Evolutionary conservation across 2,888 invertebrate genomes (phyloP), one percentile per base, ranked within the genome.

Genomic region (Griposia aprilina): DNA sequence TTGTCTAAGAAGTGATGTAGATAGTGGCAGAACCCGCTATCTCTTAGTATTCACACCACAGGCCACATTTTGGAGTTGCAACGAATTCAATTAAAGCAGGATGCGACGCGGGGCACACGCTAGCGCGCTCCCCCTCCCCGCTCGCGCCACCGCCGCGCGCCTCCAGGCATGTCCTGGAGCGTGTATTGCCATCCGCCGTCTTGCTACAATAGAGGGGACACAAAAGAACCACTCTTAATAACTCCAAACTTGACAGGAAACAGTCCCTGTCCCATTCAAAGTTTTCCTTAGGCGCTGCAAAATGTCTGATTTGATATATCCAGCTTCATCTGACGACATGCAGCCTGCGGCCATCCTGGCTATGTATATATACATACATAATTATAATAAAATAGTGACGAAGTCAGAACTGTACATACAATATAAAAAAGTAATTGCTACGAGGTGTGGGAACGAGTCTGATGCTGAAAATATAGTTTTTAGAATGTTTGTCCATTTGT

Each of bases 1-100:
- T 36, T 2, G 15, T 48, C 30, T 57, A 20, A 7, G 8, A n/a
- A 73, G 23, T 52, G 4, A 17, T 50, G 6, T 52, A 45, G 6
- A n/a, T n/a, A 65, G n/a, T 20, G 26, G 7, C 48, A 20, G 6
- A 26, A 52, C 1, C 17, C 59, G 73, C 50, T 60, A 15, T 11
- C 23, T 17, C 23, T 45, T 65, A 15, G 13, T 3, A 17, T 62
- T 74, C 50, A 50, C 15, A 62, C 66, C 79, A 77, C 45, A 55
- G 13, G 0, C 62, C 10, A 70, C 63, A 83, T 90, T 89, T 90
- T 76, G 87, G 87, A 87, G 84, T 84, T 87, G 85, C 89, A 90
- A 88, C 87, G 88, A 89, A 91, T 91, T 91, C 91, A 91, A 92
- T 92, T 92, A 92, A 89, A 88, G 84, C 82, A 79, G 83, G 84